Evolutionary conservation across 2,113 vertebrate genomes (phyloP).

Genomic region (Canis aureus): DNA sequence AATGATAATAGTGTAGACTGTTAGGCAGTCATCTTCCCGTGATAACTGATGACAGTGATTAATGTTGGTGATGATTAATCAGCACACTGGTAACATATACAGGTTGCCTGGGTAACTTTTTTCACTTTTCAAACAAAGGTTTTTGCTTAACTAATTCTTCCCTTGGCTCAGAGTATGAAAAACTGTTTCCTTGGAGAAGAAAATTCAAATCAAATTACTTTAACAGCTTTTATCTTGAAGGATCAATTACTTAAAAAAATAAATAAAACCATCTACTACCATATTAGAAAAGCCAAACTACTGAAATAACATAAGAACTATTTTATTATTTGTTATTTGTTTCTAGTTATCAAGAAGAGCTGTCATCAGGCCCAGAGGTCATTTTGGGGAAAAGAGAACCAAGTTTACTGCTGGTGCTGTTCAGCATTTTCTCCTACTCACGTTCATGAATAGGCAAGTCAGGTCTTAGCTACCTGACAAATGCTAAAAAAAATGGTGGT

Average conservation of each 20-base stretch:
- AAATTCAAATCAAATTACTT: conserved; percentile 65
- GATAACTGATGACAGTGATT: conserved; percentile 69
- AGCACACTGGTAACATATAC: conserved; percentile 64
- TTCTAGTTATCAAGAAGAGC: conserved; percentile 27
- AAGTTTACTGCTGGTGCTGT: background rate
- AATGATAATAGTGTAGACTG: conserved; percentile 60
- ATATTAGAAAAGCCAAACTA: background rate
- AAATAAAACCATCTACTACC: conserved; percentile 36
- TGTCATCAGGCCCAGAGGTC: background rate
- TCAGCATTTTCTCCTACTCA: background rate
- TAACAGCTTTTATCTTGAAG: conserved; percentile 60
- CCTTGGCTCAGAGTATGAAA: conserved; percentile 63
- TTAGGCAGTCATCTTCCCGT: conserved; percentile 46
- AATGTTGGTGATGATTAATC: conserved; percentile 71
- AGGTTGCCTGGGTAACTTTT: conserved; percentile 75
- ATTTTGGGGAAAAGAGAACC: background rate
- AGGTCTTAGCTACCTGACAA: background rate
- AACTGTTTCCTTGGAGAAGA: conserved; percentile 40
- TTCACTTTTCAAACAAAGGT: conserved; percentile 72
- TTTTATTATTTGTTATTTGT: background rate
- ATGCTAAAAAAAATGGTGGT: conserved; percentile 8
- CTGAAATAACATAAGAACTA: conserved; percentile 25
- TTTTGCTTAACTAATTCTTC: conserved; percentile 66
- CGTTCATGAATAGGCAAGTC: background rate
- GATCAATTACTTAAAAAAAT: conserved; percentile 20